phyloP scores from a whole-genome alignment of 2,797 vertebrate species.

The Chromobotia macracanthus region DNA sequence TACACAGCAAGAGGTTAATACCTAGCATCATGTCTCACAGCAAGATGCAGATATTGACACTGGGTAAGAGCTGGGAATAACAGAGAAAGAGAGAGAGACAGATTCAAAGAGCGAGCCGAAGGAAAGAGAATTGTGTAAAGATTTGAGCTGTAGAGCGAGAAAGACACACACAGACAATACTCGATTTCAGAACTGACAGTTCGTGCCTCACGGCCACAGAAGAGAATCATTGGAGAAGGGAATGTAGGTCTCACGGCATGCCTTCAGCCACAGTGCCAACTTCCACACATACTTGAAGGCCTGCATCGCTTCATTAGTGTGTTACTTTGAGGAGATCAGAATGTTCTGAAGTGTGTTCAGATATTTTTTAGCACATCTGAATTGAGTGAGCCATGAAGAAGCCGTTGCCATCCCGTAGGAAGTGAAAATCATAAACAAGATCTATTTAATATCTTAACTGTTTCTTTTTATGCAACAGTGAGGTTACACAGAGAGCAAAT shows the following conservation, averaged over 20 bases:
- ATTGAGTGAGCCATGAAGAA: background rate
- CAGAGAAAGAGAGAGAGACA: too few relatives aligned
- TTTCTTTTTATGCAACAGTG: too few relatives aligned
- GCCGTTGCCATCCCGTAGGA: background rate
- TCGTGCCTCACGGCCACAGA: conserved; percentile 35
- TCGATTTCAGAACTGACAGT: conserved; percentile 16
- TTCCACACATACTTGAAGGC: background rate
- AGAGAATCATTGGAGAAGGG: conserved; percentile 12
- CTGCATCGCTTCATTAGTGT: background rate
- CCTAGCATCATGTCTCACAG: conserved; percentile 48
- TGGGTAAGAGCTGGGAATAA: conserved; percentile 6
- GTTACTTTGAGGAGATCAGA: conserved; percentile 1
- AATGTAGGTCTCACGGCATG: conserved; percentile 28
- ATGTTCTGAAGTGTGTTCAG: background rate
- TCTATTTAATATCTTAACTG: too few relatives aligned
- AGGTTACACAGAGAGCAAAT: too few relatives aligned
- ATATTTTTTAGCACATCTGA: background rate
- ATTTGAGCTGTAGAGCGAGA: background rate
- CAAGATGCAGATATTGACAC: conserved; percentile 49
- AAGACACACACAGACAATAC: background rate
- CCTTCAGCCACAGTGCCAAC: background rate
- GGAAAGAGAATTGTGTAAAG: conserved; percentile 13
- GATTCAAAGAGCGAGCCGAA: background rate
- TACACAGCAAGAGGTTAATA: conserved; percentile 43
- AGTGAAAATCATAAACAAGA: too few relatives aligned